Evolutionary conservation across 2,113 vertebrate genomes (phyloP), one percentile per base, ranked within the genome.

Genomic region (Dipodomys merriami): DNA sequence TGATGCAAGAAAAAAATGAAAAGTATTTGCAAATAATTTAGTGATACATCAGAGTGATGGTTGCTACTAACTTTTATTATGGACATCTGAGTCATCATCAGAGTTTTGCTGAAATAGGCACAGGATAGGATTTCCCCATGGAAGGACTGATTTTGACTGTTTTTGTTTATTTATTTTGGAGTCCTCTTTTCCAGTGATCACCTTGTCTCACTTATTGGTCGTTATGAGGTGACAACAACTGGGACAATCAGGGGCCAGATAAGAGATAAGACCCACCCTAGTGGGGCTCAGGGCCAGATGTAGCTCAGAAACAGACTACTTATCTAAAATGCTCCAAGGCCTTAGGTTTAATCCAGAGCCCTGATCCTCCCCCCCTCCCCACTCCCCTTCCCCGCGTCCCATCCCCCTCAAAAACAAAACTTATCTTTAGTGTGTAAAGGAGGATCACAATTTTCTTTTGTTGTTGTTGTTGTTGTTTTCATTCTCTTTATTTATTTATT

Each of bases 341-440:
- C 62, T 25, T 64, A 3, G 20, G 62, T 64, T 64, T 64, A 25
- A 64, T 23, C 23, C 22, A 6, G 20, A 64, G 20, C 23, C 19
- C 62, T 62, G 60, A 62, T 12, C 12, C 12, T 16, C 53, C 53
- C 53, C 53, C 15, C 53, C 53, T 11, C 8, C 7, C 39, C 39
- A 0, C 39, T 0, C 39, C 35, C 4, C 4, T 4, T 39, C 39
- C 39, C 39, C n/a, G n/a, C n/a, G n/a, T n/a, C 39, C 39, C 35
- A 35, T n/a, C 39, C 39, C 39, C 39, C 5, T 5, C 39, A 39
- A 39, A 39, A 39, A 39, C 1, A 49, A 73, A 35, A 49, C 18
- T 79, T 82, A 69, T 83, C 76, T 86, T 91, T 64, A 68, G 44
- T 46, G 22, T 78, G 19, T 20, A 88, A 82, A 60, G 69, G 49